Percentiles rank a stretch among this genome's conserved stretches.
Conservation (phyloP, 2,888 invertebrate species). For the Cetonia aurata region DNA sequence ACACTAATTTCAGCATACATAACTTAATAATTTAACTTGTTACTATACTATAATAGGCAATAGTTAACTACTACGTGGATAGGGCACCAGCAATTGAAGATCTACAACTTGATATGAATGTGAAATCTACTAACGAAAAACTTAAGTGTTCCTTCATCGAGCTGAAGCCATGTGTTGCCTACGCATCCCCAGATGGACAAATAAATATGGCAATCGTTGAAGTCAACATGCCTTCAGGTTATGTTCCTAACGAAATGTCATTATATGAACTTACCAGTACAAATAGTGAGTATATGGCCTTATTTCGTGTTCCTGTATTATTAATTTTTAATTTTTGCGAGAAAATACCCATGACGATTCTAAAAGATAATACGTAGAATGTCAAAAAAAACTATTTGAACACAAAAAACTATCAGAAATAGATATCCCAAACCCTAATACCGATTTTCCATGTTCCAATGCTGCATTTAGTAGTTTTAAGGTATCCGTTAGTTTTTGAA, state of each 20-base stretch:
- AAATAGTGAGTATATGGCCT: too few relatives aligned
- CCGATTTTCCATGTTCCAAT: too few relatives aligned
- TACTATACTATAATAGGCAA: slow-evolving; percentile 61
- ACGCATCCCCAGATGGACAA: slow-evolving; percentile 63
- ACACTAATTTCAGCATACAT: too few relatives aligned
- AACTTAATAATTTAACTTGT: neutral
- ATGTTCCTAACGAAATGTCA: slow-evolving; percentile 71
- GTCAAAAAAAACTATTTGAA: too few relatives aligned
- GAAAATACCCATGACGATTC: too few relatives aligned
- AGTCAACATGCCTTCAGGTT: slow-evolving; percentile 75
- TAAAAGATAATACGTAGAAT: too few relatives aligned
- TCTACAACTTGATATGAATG: slow-evolving; percentile 68
- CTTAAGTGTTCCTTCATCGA: slow-evolving; percentile 67
- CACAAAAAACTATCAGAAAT: too few relatives aligned
- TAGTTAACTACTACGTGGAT: slow-evolving; percentile 69
- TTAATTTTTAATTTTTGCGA: too few relatives aligned
- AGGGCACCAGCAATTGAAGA: slow-evolving; percentile 67
- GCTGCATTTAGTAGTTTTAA: too few relatives aligned
- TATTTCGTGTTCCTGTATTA: too few relatives aligned
- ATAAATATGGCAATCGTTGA: slow-evolving; percentile 76
- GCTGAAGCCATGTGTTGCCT: slow-evolving; percentile 63
- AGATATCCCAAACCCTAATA: too few relatives aligned
- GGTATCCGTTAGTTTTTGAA: too few relatives aligned
- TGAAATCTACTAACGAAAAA: slow-evolving; percentile 64
- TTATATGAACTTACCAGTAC: slow-evolving; percentile 63